Conservation (phyloP, 2,113 vertebrate species). For the Callorhinus ursinus region DNA sequence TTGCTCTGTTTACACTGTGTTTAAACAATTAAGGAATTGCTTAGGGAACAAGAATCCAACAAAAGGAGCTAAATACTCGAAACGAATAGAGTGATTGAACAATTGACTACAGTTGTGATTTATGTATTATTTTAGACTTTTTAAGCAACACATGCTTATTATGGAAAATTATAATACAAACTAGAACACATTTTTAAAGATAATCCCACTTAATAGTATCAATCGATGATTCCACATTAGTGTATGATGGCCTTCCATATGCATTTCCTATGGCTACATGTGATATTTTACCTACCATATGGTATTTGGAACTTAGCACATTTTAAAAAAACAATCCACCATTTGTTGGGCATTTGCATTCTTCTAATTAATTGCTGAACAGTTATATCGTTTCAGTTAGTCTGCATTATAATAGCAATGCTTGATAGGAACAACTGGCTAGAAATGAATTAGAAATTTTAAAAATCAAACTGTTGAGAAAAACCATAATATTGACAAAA, state of each 20-base stretch:
- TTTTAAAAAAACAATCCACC: not conserved
- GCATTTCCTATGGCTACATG: not conserved
- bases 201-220: not conserved
- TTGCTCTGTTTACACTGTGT: not conserved
- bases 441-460: not conserved
- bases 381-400: slow-evolving; percentile 27
- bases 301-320: not conserved
- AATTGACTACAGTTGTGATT: not conserved
- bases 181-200: not conserved
- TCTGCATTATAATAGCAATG: not conserved
- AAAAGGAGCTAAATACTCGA: not conserved
- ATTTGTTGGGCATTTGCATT: not conserved
- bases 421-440: not conserved
- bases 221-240: not conserved
- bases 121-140: not conserved
- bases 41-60: not conserved
- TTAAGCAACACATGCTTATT: not conserved
- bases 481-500: not conserved
- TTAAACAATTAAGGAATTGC: slow-evolving; percentile 6
- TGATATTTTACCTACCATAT: not conserved
- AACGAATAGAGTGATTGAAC: not conserved
- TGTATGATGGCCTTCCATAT: not conserved
- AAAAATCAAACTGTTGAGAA: not conserved
- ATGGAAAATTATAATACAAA: slow-evolving; percentile 27
- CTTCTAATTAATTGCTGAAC: not conserved